Conservation (phyloP, 2,113 vertebrate genomes). For the Panthera tigris region DNA sequence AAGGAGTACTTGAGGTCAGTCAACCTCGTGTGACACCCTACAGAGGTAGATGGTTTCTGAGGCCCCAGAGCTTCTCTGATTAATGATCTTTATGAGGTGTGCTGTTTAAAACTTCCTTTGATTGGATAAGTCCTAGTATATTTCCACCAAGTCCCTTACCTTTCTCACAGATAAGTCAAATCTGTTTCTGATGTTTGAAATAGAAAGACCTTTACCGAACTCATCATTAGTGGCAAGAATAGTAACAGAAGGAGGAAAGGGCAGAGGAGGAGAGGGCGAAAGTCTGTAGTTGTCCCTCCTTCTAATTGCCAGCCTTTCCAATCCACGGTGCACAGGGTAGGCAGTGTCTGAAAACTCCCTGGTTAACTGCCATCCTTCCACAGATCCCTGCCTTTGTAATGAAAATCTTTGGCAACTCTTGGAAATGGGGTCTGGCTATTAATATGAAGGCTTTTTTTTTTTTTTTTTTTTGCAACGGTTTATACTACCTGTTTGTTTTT, state of each 20-base stretch:
- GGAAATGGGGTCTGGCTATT: not conserved
- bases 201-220: not conserved
- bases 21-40: rapidly evolving
- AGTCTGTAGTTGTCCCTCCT: not conserved
- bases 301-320: too few relatives aligned
- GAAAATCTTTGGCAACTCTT: not conserved
- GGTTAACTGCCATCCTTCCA: not conserved
- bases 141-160: not conserved
- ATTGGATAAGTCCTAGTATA: not conserved
- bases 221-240: not conserved
- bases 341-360: not conserved
- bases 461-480: not conserved
- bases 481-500: too few relatives aligned
- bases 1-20: not conserved
- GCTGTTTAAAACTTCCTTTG: not conserved
- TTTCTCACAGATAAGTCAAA: not conserved
- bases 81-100: not conserved
- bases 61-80: not conserved
- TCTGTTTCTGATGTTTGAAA: not conserved
- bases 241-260: not conserved
- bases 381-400: not conserved
- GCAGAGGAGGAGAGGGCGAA: not conserved
- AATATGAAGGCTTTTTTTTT: not conserved
- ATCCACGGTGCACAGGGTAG: too few relatives aligned
- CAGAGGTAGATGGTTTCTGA: not conserved